Evolutionary conservation across 2,888 invertebrate species (phyloP).

Genomic region (Plebejus argus): DNA sequence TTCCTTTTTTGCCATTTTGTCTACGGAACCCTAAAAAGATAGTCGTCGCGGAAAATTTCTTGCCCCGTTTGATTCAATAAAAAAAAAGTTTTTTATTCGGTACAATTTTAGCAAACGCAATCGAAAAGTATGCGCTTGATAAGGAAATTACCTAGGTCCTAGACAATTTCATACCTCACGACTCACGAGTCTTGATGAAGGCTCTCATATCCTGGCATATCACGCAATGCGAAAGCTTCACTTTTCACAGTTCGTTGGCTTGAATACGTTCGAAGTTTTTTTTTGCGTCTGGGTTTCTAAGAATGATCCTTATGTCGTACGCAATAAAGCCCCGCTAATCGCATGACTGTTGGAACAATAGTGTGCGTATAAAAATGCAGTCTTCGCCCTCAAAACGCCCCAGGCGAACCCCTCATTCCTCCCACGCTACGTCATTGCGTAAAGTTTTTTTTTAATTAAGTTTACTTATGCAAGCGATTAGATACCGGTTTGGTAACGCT

Average conservation of each 20-base stretch:
- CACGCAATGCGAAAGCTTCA: constrained; percentile 17
- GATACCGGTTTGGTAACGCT: constrained; percentile 17
- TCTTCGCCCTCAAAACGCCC: background rate
- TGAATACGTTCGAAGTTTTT: background rate
- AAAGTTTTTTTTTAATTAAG: constrained; percentile 11
- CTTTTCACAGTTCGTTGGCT: constrained; percentile 18
- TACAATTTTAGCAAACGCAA: background rate
- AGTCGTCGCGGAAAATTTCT: too few relatives aligned
- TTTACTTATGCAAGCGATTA: constrained; percentile 14
- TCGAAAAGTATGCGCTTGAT: background rate
- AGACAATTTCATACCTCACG: background rate
- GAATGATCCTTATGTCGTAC: background rate
- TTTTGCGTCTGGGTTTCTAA: background rate
- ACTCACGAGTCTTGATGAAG: background rate
- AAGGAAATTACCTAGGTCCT: background rate
- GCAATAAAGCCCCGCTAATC: background rate
- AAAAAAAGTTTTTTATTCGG: background rate
- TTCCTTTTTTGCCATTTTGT: too few relatives aligned
- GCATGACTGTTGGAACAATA: background rate
- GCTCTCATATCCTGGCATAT: constrained; percentile 15
- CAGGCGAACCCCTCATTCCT: background rate
- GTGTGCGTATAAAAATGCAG: background rate
- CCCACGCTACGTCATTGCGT: constrained; percentile 12
- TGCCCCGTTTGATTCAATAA: too few relatives aligned
- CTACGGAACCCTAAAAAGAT: too few relatives aligned